Conservation (phyloP, 2,113 vertebrate species). For the Nycticebus coucang region DNA sequence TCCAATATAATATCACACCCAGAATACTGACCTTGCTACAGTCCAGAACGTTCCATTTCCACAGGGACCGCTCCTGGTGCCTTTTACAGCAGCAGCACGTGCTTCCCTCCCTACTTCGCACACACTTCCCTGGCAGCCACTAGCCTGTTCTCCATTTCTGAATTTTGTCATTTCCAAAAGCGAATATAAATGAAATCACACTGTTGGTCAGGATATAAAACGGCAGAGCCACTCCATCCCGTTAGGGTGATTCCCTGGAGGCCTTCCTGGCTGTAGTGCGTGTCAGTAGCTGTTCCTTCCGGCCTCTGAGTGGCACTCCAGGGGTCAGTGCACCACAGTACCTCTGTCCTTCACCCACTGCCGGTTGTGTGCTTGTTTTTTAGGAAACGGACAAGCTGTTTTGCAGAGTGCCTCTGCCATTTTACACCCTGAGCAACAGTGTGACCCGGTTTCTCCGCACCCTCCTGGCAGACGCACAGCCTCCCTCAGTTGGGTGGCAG, state of each 20-base stretch:
- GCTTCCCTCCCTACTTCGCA: not conserved
- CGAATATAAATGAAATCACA: not conserved
- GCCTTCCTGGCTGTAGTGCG: not conserved
- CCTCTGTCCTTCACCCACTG: not conserved
- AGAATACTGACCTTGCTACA: not conserved
- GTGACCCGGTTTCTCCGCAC: not conserved
- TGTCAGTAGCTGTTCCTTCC: not conserved
- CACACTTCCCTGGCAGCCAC: not conserved
- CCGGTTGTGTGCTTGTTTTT: not conserved
- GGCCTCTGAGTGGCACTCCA: not conserved
- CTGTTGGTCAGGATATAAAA: too few relatives aligned
- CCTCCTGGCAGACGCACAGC: not conserved
- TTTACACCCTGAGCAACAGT: not conserved
- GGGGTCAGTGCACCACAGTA: rapidly evolving
- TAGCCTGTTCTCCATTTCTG: not conserved
- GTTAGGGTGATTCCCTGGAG: not conserved
- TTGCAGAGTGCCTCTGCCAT: rapidly evolving
- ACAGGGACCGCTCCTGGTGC: not conserved
- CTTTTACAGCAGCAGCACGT: not conserved
- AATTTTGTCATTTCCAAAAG: not conserved
- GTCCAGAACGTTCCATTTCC: not conserved
- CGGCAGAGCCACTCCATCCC: too few relatives aligned
- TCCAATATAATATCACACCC: not conserved
- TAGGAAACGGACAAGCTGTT: not conserved
- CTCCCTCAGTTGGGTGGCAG: not conserved